Evolutionary conservation across 2,113 vertebrate genomes (phyloP).

Genomic region (Oreotrochilus melanogaster): DNA sequence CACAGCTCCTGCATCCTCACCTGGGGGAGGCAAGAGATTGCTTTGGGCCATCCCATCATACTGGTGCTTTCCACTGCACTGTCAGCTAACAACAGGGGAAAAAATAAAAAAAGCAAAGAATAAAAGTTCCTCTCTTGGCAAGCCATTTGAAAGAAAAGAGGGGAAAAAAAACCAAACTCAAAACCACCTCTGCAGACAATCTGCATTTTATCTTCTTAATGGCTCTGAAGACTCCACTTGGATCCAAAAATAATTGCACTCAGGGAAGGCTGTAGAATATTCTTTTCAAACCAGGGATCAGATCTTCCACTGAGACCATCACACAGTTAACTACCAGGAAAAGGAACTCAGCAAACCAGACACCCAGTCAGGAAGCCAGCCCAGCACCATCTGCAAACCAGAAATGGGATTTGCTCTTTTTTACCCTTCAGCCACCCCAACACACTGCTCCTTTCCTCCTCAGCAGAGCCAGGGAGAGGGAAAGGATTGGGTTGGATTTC

Average conservation of each 20-base stretch:
- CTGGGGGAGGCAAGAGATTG: background rate
- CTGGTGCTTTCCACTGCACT: background rate
- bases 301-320: slow-evolving; percentile 50
- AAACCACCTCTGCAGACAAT: background rate
- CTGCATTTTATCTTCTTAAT: slow-evolving; percentile 57
- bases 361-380: slow-evolving; percentile 6
- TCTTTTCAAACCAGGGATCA: slow-evolving; percentile 44
- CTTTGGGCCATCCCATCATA: background rate
- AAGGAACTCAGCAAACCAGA: slow-evolving; percentile 42
- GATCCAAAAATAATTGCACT: slow-evolving; percentile 55
- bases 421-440: background rate
- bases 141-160: slow-evolving; percentile 8
- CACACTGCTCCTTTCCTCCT: background rate
- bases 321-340: slow-evolving; percentile 34
- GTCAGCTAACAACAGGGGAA: background rate
- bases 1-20: background rate
- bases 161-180: background rate
- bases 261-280: slow-evolving; percentile 21
- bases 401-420: background rate
- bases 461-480: background rate
- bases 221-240: slow-evolving; percentile 35
- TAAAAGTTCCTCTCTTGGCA: background rate
- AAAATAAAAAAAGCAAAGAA: background rate
- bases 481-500: background rate
- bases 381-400: background rate